Evolutionary conservation across 2,797 vertebrate genomes (phyloP), one percentile per base, ranked within the genome.

Genomic region (Acridotheres tristis): DNA sequence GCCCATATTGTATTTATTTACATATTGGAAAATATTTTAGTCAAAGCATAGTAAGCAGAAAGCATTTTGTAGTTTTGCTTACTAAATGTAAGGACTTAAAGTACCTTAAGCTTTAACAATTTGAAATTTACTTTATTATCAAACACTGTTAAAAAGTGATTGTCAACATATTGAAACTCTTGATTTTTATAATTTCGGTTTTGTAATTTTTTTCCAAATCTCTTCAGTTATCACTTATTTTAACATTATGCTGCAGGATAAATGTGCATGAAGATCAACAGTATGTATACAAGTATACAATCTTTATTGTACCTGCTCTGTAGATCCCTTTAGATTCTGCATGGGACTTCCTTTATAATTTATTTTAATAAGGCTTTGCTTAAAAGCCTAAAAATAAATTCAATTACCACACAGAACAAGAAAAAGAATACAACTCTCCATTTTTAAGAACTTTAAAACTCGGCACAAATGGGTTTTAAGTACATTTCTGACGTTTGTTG

Each of bases 161-260:
- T 55, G 48, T 87, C 40, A 84, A n/a, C 25, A 9, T 87, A 68
- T 10, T 92, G 40, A 73, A 88, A 87, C 43, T 61, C 57, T 69
- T 81, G 48, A 77, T 85, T 88, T 91, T 89, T 94, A 51, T 89
- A 80, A 89, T 93, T 74, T 93, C 94, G 93, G 87, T 77, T 79
- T 93, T 82, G 71, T 81, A 92, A 75, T 93, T 92, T 92, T 95
- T 94, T 97, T 94, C 94, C 87, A 90, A 88, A 86, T 95, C 89
- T 97, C 95, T 93, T 97, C 96, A 97, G 95, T 97, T 97, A 57
- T 96, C 75, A 96, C 96, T 97, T 97, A 96, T 97, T 98, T 97
- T 98, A 97, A 98, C 94, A 87, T 98, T 98, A 78, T 97, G 97
- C 97, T 98, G 96, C 98, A 98, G 98, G 97, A 97, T 97, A 97